Evolutionary conservation across 1,140 invertebrate species (phyloP).

Genomic region (Reticulitermes speratus): DNA sequence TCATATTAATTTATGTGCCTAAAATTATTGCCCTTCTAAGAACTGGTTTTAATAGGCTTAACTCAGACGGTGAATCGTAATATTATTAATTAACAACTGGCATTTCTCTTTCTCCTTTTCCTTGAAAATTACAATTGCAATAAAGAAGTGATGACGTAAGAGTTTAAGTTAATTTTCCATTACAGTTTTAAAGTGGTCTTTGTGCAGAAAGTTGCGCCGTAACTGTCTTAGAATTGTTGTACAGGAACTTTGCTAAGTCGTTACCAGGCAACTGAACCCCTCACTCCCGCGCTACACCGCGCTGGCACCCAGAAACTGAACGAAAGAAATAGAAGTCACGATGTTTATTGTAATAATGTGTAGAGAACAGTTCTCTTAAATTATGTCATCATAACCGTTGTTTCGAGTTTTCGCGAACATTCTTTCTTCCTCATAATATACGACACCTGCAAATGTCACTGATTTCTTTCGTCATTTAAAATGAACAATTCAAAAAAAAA

Average conservation of each 20-base stretch:
- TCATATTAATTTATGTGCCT: neutral
- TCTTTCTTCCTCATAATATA: neutral
- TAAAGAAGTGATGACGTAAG: conserved; percentile 4
- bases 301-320: neutral
- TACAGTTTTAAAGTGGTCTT: neutral
- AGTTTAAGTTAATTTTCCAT: conserved; percentile 6
- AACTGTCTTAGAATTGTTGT: neutral
- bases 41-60: neutral
- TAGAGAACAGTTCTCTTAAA: neutral
- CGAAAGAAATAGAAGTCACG: neutral
- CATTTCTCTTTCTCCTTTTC: neutral
- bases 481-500: neutral
- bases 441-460: neutral
- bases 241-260: neutral
- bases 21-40: neutral
- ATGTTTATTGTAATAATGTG: conserved; percentile 3
- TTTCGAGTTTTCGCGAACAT: neutral
- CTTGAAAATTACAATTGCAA: neutral
- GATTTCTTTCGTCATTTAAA: conserved; percentile 13
- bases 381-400: neutral
- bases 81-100: neutral
- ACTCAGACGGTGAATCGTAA: neutral
- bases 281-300: neutral
- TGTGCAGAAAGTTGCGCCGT: neutral
- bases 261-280: neutral